Evolutionary conservation across 2,797 vertebrate species (phyloP).

Genomic region (Florisuga fusca): DNA sequence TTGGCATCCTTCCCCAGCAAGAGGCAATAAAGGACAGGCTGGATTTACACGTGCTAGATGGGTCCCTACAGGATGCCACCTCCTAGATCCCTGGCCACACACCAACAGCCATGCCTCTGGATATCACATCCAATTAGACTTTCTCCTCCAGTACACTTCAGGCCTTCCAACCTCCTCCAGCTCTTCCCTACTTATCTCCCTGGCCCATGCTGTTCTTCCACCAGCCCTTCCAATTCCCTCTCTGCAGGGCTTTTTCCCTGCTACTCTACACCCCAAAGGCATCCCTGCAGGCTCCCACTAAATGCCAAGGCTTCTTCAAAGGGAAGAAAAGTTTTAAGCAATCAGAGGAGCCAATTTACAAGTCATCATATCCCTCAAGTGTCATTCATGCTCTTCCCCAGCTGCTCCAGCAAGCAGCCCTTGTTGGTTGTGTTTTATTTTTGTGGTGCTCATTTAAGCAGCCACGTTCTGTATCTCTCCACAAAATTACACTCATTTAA

Average conservation of each 20-base stretch:
- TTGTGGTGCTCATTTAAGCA: constrained; percentile 37
- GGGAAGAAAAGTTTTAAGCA: background rate
- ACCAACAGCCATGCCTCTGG: background rate
- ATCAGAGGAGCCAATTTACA: background rate
- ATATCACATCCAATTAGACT: background rate
- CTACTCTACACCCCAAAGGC: background rate
- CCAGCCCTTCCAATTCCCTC: background rate
- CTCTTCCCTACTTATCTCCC: background rate
- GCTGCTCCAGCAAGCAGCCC: background rate
- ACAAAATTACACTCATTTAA: constrained; percentile 43
- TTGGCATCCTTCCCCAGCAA: background rate
- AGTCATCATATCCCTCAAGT: background rate
- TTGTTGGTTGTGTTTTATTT: constrained; percentile 46
- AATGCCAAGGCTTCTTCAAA: background rate
- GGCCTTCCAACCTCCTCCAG: background rate
- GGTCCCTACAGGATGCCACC: background rate
- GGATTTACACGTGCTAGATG: background rate
- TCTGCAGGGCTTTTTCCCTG: background rate
- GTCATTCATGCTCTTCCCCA: background rate
- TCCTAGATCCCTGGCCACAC: background rate
- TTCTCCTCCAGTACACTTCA: background rate
- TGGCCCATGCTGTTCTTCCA: background rate
- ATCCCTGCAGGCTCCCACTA: background rate
- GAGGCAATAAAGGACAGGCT: background rate
- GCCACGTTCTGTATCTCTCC: constrained; percentile 30